A percentile compares a stretch with the other conserved stretches of the same genome.
Evolutionary conservation across 2,888 invertebrate species (phyloP).

Genomic region (Tenthredo mesomela): DNA sequence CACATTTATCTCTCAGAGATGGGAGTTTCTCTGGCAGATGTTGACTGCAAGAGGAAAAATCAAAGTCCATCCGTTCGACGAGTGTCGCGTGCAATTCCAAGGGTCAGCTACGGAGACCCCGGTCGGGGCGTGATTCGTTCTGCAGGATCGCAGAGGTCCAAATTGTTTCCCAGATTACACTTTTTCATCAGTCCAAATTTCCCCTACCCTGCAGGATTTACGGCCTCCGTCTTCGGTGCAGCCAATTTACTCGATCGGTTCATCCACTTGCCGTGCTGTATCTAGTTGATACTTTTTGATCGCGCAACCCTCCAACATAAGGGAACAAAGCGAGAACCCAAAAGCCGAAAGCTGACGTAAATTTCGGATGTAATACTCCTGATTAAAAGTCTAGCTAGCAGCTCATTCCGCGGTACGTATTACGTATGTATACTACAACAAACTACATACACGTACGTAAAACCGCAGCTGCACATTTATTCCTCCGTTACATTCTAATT

Average conservation of each 20-base stretch:
- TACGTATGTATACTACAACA: not conserved
- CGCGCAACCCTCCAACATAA: conserved; percentile 34
- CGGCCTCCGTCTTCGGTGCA: conserved; percentile 31
- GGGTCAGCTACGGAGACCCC: conserved; percentile 36
- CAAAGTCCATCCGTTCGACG: not conserved
- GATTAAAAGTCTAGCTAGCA: conserved; percentile 33
- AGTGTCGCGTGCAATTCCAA: conserved; percentile 40
- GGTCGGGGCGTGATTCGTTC: conserved; percentile 43
- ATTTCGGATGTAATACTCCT: conserved; percentile 24
- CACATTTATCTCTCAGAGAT: not conserved
- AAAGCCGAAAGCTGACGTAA: conserved; percentile 17
- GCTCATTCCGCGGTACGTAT: conserved; percentile 22
- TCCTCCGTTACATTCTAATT: conserved; percentile 29
- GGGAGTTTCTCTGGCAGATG: not conserved
- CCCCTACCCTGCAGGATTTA: conserved; percentile 28
- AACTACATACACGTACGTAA: not conserved
- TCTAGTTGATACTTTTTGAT: conserved; percentile 34
- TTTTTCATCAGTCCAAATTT: conserved; percentile 49
- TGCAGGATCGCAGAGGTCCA: conserved; percentile 18
- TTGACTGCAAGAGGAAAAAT: not conserved
- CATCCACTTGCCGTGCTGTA: conserved; percentile 39
- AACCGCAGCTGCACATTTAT: conserved; percentile 35
- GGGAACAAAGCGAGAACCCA: conserved; percentile 18
- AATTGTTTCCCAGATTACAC: conserved; percentile 50
- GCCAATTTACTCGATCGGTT: conserved; percentile 48